phyloP scores from a whole-genome alignment of 1,140 invertebrate genomes.

The Drosophila kohkoa region DNA sequence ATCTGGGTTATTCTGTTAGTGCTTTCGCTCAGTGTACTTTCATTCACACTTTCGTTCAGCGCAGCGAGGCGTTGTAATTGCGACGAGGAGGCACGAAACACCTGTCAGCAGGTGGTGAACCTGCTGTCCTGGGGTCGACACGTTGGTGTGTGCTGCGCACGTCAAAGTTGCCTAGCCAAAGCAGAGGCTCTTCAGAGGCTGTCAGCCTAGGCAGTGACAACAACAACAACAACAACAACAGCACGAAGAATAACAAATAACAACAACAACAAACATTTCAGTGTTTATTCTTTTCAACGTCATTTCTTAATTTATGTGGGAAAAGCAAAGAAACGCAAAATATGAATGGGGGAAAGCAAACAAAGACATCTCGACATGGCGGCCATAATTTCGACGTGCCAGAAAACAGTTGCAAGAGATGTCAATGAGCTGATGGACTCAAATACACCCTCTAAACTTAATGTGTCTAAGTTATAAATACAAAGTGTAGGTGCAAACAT shows the following conservation, averaged over 20 bases:
- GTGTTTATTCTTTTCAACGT: slow-evolving; percentile 70
- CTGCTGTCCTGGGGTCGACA: slow-evolving; percentile 8
- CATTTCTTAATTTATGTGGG: slow-evolving; percentile 80
- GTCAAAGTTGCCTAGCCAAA: slow-evolving; percentile 33
- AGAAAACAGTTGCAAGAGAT: slow-evolving; percentile 3
- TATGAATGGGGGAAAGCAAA: slow-evolving; percentile 62
- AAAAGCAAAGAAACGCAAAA: slow-evolving; percentile 58
- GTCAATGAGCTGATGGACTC: neutral
- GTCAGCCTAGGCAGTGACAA: slow-evolving; percentile 41
- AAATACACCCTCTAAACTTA: slow-evolving; percentile 3
- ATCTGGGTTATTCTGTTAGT: neutral
- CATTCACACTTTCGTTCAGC: slow-evolving; percentile 8
- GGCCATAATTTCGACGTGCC: slow-evolving; percentile 53
- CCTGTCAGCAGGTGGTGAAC: slow-evolving; percentile 66
- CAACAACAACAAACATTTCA: slow-evolving; percentile 32
- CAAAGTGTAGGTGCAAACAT: no score
- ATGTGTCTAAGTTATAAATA: no score
- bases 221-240: slow-evolving; percentile 33
- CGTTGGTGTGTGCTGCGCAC: neutral
- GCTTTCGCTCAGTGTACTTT: slow-evolving; percentile 23
- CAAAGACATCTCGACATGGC: slow-evolving; percentile 56
- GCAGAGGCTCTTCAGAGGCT: slow-evolving; percentile 50
- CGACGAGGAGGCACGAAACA: slow-evolving; percentile 54
- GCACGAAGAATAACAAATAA: slow-evolving; percentile 18
- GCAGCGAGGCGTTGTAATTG: slow-evolving; percentile 72